These are phyloP conservation scores for Myocastor coypus DNA, from an alignment of 2,113 vertebrate genomes.

Conservation along the genomic window DNA sequence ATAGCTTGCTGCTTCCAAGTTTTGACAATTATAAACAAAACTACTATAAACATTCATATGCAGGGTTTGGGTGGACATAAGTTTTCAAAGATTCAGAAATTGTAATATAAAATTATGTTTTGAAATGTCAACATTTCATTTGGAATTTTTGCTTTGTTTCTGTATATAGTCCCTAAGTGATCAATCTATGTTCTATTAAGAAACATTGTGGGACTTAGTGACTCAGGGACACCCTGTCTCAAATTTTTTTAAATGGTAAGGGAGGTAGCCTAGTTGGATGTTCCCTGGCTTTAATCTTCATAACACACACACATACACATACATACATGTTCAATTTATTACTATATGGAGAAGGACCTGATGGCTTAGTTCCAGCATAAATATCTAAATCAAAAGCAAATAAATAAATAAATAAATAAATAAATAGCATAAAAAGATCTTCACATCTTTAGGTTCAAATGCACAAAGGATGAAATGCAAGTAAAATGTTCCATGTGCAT, in stretches of 20 bases:
- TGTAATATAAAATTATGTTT: too few relatives aligned
- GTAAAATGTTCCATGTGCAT: background rate
- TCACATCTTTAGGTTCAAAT: background rate
- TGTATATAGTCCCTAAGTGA: too few relatives aligned
- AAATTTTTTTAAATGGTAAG: background rate
- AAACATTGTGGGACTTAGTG: background rate
- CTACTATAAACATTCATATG: background rate
- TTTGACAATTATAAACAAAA: background rate
- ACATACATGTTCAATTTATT: background rate
- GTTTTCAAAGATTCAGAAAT: too few relatives aligned
- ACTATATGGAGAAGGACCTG: background rate
- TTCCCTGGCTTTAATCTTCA: background rate
- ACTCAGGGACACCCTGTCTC: background rate
- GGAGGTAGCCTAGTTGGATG: background rate
- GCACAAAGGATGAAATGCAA: background rate
- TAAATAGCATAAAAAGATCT: background rate
- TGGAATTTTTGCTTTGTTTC: too few relatives aligned
- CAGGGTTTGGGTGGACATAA: too few relatives aligned
- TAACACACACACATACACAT: background rate
- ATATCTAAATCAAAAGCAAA: background rate
- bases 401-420: background rate
- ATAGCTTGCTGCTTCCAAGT: background rate
- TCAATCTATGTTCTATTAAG: too few relatives aligned
- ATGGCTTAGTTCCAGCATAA: background rate
- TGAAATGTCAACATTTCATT: too few relatives aligned